A percentile compares a stretch with the other conserved stretches of the same genome.
These are phyloP conservation scores for Cryptotermes secundus DNA, from an alignment of 1,140 invertebrate species.

Conservation along the genomic window DNA sequence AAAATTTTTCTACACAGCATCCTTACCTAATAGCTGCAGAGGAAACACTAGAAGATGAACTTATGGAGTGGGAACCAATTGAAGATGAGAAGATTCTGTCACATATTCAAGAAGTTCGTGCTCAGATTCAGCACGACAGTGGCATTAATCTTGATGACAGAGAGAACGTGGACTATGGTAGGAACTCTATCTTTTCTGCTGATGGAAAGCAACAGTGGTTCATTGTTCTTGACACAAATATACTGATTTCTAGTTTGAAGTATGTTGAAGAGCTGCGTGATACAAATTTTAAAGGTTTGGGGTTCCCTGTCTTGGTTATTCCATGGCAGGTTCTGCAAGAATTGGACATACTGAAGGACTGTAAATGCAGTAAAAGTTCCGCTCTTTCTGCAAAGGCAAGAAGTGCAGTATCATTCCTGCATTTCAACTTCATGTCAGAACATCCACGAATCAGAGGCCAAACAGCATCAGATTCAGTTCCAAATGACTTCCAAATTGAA, in stretches of 20 bases:
- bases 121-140: background rate
- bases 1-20: too few species aligned
- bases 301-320: background rate
- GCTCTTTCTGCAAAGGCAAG: background rate
- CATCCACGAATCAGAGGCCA: background rate
- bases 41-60: background rate
- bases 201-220: background rate
- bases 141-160: background rate
- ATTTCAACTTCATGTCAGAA: background rate
- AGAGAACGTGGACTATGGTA: background rate
- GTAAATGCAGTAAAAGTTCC: background rate
- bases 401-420: background rate
- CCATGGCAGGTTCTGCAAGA: background rate
- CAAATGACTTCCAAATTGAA: background rate
- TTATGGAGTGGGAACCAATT: background rate
- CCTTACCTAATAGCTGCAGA: background rate
- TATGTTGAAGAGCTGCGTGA: background rate
- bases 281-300: slow-evolving; percentile 8
- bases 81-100: background rate
- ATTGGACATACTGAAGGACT: background rate
- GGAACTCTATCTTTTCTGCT: background rate
- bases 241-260: background rate
- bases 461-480: background rate
- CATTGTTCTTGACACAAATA: background rate
- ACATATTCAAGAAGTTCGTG: background rate